These are phyloP conservation scores for Sturnira hondurensis DNA, from an alignment of 2,113 vertebrate genomes.

Conservation along the genomic window DNA sequence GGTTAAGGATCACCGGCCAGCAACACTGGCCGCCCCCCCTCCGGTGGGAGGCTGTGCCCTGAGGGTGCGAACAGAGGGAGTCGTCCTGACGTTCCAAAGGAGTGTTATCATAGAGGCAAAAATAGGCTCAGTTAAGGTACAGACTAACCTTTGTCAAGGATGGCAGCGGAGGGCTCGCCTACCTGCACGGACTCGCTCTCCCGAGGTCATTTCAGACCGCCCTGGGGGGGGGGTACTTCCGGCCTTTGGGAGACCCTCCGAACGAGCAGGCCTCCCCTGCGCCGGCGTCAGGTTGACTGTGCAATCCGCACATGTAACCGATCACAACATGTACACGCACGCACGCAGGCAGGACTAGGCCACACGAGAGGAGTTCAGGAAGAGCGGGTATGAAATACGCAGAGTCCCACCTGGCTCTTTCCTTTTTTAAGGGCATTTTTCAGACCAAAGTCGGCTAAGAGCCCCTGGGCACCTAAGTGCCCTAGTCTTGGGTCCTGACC, in stretches of 20 bases:
- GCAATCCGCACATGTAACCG: not conserved
- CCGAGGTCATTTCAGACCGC: not conserved
- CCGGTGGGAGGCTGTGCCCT: not conserved
- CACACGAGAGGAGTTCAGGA: not conserved
- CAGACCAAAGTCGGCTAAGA: not conserved
- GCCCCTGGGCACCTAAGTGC: not conserved
- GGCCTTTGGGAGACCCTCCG: not conserved
- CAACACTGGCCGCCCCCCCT: not conserved
- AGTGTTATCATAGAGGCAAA: not conserved
- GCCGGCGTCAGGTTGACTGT: not conserved
- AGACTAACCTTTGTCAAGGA: not conserved
- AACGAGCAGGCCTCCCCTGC: not conserved
- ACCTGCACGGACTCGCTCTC: not conserved
- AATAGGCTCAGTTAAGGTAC: not conserved
- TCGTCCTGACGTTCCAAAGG: not conserved
- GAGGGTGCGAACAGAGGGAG: not conserved
- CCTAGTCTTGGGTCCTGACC: not conserved
- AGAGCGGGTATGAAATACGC: not conserved
- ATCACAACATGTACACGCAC: not conserved
- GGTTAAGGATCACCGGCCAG: not conserved
- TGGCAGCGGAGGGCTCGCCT: not conserved
- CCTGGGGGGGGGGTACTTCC: not conserved
- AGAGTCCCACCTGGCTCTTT: not conserved
- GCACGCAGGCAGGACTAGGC: not conserved
- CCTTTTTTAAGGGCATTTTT: not conserved